Percentiles rank a stretch among this genome's conserved stretches.
Conservation (phyloP, 2,113 vertebrate genomes). For the Strix aluco region DNA sequence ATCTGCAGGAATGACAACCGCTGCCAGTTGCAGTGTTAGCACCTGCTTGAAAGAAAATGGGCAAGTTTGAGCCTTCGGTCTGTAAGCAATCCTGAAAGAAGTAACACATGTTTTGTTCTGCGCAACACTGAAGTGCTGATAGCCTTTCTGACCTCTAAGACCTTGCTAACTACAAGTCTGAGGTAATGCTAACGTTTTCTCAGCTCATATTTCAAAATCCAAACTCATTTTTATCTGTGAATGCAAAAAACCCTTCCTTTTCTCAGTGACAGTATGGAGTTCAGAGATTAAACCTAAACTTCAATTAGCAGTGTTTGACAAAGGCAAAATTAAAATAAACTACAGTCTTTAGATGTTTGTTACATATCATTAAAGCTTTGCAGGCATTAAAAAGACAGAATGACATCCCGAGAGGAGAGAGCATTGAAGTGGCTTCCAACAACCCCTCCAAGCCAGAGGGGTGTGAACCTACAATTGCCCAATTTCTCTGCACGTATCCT, state of each 20-base stretch:
- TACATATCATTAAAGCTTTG: neutral
- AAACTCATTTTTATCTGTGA: neutral
- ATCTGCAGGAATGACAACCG: neutral
- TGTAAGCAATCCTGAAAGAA: neutral
- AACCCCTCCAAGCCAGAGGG: neutral
- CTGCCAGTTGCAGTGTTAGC: neutral
- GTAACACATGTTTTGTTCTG: neutral
- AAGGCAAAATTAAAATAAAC: neutral
- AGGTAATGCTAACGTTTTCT: neutral
- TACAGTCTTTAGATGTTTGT: neutral
- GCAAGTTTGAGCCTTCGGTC: neutral
- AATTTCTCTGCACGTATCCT: neutral
- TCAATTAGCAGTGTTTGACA: neutral
- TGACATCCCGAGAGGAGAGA: neutral
- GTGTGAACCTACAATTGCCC: neutral
- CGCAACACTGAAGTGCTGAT: neutral
- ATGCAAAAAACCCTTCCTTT: neutral
- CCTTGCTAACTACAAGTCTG: neutral
- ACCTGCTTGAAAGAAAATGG: neutral
- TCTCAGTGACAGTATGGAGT: neutral
- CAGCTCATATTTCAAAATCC: neutral
- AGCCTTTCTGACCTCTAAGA: neutral
- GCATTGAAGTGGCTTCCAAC: neutral
- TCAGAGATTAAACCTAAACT: neutral
- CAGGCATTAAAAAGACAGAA: neutral